Conservation (phyloP, 2,888 invertebrate species). For the Eristalis pertinax region DNA sequence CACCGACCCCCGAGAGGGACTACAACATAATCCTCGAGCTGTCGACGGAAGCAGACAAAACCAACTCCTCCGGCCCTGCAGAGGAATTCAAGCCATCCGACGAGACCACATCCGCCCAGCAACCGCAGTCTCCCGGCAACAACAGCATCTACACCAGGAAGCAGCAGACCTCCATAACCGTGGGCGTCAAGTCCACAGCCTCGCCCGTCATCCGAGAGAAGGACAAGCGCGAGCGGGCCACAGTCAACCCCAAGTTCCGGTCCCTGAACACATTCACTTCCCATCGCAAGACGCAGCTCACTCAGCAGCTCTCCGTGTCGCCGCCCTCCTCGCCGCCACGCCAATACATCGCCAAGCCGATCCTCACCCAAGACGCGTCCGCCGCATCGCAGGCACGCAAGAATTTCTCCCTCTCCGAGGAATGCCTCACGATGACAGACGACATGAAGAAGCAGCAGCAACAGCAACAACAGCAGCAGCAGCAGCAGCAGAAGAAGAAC, state of each 20-base stretch:
- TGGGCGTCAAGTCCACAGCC: constrained; percentile 83
- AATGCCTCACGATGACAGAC: constrained; percentile 83
- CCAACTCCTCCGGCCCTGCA: not conserved
- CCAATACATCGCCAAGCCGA: constrained; percentile 77
- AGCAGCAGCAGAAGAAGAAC: constrained; percentile 85
- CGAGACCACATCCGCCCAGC: constrained; percentile 14
- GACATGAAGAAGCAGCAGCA: constrained; percentile 61
- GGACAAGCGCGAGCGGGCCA: constrained; percentile 88
- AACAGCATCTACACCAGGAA: constrained; percentile 74
- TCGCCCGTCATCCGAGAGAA: constrained; percentile 88
- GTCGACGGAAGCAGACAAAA: constrained; percentile 63
- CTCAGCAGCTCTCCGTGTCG: constrained; percentile 78
- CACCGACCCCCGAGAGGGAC: constrained; percentile 79
- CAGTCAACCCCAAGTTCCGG: constrained; percentile 85
- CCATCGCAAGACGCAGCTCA: constrained; percentile 78
- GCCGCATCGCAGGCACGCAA: constrained; percentile 84
- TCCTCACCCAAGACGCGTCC: constrained; percentile 84
- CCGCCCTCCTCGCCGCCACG: constrained; percentile 76
- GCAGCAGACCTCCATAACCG: constrained; percentile 63
- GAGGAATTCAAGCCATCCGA: constrained; percentile 36
- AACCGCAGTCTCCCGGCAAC: constrained; percentile 40
- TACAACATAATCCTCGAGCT: constrained; percentile 78
- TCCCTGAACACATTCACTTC: constrained; percentile 82
- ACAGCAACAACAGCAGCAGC: constrained; percentile 78
- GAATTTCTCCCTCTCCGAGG: constrained; percentile 88